Evolutionary conservation across 2,888 invertebrate genomes (phyloP).

Genomic region (Papilio demoleus): DNA sequence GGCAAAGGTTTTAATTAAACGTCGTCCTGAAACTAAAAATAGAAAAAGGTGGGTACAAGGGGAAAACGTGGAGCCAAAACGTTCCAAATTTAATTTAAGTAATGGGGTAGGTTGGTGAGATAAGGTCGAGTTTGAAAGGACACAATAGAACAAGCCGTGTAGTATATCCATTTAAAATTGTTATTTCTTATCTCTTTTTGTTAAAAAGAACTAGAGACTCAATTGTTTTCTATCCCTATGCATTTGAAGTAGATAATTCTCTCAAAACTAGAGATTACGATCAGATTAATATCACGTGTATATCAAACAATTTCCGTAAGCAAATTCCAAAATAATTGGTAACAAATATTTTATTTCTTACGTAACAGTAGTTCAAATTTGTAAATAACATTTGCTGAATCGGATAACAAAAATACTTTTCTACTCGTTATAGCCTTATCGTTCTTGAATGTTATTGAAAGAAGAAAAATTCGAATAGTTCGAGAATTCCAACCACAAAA

Average conservation of each 20-base stretch:
- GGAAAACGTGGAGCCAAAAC: conserved; percentile 19
- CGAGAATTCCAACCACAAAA: conserved; percentile 18
- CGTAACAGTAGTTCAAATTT: neutral
- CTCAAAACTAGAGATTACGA: too few relatives aligned
- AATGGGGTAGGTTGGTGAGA: conserved; percentile 30
- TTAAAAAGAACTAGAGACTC: too few relatives aligned
- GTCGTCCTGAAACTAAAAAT: conserved; percentile 12
- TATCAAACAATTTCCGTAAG: too few relatives aligned
- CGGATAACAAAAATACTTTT: conserved; percentile 5
- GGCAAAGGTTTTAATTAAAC: conserved; percentile 9
- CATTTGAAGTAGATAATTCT: too few relatives aligned
- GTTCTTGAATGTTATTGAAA: conserved; percentile 11
- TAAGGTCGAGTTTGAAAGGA: neutral
- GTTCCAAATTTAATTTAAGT: conserved; percentile 41
- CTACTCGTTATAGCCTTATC: neutral
- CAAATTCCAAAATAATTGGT: neutral
- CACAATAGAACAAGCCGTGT: neutral
- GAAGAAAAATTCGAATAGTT: conserved; percentile 10
- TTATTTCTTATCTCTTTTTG: too few relatives aligned
- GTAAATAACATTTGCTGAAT: neutral
- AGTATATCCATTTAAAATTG: neutral
- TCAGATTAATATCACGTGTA: too few relatives aligned
- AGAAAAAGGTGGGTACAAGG: conserved; percentile 42
- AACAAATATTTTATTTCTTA: neutral
- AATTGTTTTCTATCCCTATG: too few relatives aligned